These are phyloP conservation scores for Spicauda simplicius DNA, from an alignment of 2,888 invertebrate genomes.

Conservation along the genomic window DNA sequence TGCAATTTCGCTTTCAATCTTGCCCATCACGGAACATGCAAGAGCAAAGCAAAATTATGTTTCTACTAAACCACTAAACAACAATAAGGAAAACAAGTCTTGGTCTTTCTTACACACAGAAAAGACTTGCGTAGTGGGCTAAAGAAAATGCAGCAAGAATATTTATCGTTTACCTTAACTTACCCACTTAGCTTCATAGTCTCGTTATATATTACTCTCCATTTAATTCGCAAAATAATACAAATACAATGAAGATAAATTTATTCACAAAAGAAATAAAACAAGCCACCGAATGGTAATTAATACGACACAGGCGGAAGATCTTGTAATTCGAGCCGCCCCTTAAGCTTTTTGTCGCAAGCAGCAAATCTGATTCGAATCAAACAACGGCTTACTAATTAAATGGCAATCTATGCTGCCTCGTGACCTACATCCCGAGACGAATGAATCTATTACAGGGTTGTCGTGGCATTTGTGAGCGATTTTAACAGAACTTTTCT, in stretches of 20 bases:
- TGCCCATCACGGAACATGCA: too few relatives aligned
- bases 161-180: too few relatives aligned
- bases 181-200: too few relatives aligned
- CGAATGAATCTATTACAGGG: conserved; percentile 20
- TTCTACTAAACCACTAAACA: too few relatives aligned
- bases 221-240: background rate
- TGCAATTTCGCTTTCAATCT: too few relatives aligned
- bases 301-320: conserved; percentile 20
- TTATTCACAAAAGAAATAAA: background rate
- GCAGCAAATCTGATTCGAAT: conserved; percentile 29
- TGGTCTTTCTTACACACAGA: too few relatives aligned
- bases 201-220: too few relatives aligned
- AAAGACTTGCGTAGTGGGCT: too few relatives aligned
- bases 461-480: background rate
- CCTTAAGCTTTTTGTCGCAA: conserved; percentile 27
- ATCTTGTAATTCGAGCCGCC: conserved; percentile 20
- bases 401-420: conserved; percentile 26
- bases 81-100: too few relatives aligned
- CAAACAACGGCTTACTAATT: conserved; percentile 32
- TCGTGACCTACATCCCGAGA: conserved; percentile 29
- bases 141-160: too few relatives aligned
- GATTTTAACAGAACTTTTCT: background rate
- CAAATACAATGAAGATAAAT: background rate
- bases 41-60: too few relatives aligned
- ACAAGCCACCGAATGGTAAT: conserved; percentile 5